Base-by-base conservation (phyloP, 2,113 vertebrate species). In the Leucopsar rothschildi region DNA sequence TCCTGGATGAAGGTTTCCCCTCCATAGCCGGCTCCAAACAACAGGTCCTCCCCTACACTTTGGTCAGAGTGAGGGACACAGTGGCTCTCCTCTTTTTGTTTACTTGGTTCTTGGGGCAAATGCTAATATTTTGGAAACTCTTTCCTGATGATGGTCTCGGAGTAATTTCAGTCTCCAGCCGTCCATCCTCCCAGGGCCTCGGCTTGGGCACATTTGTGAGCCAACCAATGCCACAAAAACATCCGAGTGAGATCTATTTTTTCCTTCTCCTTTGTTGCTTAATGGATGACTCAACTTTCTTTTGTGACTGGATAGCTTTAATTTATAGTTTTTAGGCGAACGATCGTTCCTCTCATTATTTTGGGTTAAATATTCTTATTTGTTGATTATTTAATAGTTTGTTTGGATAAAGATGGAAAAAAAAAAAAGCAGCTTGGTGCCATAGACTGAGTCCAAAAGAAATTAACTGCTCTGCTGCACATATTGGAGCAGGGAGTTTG, bases 401-500 rank as follows among this genome's bases (percentile, higher is more conserved):
- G 89, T 93, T 97, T 96, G 97, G 96, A 92, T 90, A 96, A 98
- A 97, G 97, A 96, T 86, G 81, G 92, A 44, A 83, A 55, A 84
- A 89, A 88, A 96, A 95, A 97, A 95, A 82, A 86, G 2, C 96
- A 94, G 96, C 96, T 97, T 97, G 96, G 95, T 96, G 95, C 97
- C 97, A 98, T 96, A 97, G 97, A 97, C 95, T 7, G 97, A 98
- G 96, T 98, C 98, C 98, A 98, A 98, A 98, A 98, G 97, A 98
- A 98, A 98, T 98, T 98, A 98, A 96, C 97, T 98, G 98, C 98
- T 98, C 97, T 96, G 94, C 94, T 98, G 98, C 97, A 98, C 98
- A 97, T 97, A 97, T 97, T 98, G 97, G 97, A 97, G 97, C 90
- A 93, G 97, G 93, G 96, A 97, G 97, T 96, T 98, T 97, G 93